These are phyloP conservation scores for Endomychus coccineus DNA, from an alignment of 2,888 invertebrate genomes.

Conservation along the genomic window DNA sequence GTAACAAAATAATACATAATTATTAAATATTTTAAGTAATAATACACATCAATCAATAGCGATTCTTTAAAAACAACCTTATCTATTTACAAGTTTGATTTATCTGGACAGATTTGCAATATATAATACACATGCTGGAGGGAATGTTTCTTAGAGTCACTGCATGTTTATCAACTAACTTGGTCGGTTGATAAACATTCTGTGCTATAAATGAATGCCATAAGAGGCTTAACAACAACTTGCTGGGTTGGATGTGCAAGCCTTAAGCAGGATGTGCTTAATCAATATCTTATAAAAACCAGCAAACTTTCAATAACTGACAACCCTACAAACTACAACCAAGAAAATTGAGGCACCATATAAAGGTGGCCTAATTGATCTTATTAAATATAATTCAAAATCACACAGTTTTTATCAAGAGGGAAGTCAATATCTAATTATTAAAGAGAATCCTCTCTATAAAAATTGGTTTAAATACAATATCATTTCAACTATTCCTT, in stretches of 20 bases:
- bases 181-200: constrained; percentile 10
- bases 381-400: constrained; percentile 14
- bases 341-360: constrained; percentile 26
- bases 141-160: constrained; percentile 39
- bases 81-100: constrained; percentile 43
- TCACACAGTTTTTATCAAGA: too few relatives aligned
- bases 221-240: constrained; percentile 22
- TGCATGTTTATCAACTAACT: constrained; percentile 11
- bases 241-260: constrained; percentile 39
- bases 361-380: constrained; percentile 21
- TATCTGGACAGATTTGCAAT: constrained; percentile 46
- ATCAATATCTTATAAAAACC: constrained; percentile 30
- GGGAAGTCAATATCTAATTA: too few relatives aligned
- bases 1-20: constrained; percentile 42
- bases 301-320: too few relatives aligned
- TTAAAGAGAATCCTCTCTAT: too few relatives aligned
- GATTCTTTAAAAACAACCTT: constrained; percentile 39
- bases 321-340: constrained; percentile 23
- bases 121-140: constrained; percentile 42
- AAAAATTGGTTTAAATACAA: too few relatives aligned
- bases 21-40: constrained; percentile 37
- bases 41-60: constrained; percentile 39
- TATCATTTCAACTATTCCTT: too few relatives aligned
- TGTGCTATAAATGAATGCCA: constrained; percentile 8
- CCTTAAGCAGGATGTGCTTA: constrained; percentile 38